A percentile compares a stretch with the other conserved stretches of the same genome.
Evolutionary conservation across 2,888 invertebrate species (phyloP).

Genomic region (Parnassius orleans): DNA sequence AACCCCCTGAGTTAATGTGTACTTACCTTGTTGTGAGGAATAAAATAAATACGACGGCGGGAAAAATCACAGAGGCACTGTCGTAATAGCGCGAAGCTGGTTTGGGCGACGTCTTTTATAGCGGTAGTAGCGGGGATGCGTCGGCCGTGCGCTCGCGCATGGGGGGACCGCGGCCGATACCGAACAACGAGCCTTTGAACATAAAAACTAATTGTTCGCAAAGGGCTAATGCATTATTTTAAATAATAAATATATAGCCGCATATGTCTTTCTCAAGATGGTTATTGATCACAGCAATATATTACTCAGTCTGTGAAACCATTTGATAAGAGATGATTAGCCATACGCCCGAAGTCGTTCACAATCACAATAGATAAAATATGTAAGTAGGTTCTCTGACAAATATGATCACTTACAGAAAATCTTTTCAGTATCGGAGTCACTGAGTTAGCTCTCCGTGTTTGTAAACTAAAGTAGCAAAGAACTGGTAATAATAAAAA

Average conservation of each 20-base stretch:
- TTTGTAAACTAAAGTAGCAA: too few relatives aligned
- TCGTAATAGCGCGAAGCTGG: conserved; percentile 79
- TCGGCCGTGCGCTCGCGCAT: conserved; percentile 43
- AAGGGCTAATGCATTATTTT: conserved; percentile 5
- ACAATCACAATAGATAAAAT: too few relatives aligned
- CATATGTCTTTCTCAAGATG: too few relatives aligned
- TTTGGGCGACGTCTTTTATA: conserved; percentile 74
- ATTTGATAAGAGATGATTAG: too few relatives aligned
- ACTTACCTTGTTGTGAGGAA: conserved; percentile 70
- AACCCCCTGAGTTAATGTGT: conserved; percentile 50
- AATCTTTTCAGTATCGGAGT: too few relatives aligned
- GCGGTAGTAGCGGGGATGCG: conserved; percentile 73
- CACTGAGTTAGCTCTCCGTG: too few relatives aligned
- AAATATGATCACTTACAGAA: too few relatives aligned
- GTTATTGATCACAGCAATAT: too few relatives aligned
- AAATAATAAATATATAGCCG: neutral
- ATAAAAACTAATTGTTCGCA: conserved; percentile 17
- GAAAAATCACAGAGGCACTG: conserved; percentile 78
- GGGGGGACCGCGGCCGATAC: conserved; percentile 50
- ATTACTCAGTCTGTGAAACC: too few relatives aligned
- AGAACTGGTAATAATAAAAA: too few relatives aligned
- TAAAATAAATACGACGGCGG: conserved; percentile 67
- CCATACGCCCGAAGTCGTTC: too few relatives aligned
- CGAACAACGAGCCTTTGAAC: conserved; percentile 27
- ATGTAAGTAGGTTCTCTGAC: too few relatives aligned